Evolutionary conservation across 2,888 invertebrate species (phyloP).

Genomic region (Beris chalybata): DNA sequence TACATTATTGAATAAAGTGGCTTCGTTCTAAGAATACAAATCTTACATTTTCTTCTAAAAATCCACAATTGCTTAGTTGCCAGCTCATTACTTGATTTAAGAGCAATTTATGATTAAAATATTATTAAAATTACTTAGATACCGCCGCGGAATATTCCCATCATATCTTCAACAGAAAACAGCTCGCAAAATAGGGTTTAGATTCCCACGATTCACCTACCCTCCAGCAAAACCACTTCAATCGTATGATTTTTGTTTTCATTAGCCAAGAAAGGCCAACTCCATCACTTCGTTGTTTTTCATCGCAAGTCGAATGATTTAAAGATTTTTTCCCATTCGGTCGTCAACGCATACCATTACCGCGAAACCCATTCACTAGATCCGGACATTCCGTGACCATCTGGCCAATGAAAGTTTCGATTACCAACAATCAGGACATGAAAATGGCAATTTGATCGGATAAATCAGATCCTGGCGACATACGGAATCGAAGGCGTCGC

Average conservation of each 20-base stretch:
- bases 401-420: slow-evolving; percentile 27
- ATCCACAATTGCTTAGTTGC: no score
- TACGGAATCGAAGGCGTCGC: slow-evolving; percentile 14
- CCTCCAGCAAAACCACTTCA: slow-evolving; percentile 12
- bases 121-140: no score
- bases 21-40: no score
- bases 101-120: no score
- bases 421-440: slow-evolving; percentile 2
- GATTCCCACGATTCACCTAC: slow-evolving; percentile 21
- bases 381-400: slow-evolving; percentile 28
- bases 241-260: neutral
- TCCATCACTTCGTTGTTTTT: slow-evolving; percentile 1
- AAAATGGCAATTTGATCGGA: slow-evolving; percentile 6
- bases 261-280: slow-evolving; percentile 15
- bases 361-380: slow-evolving; percentile 8
- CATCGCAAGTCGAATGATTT: slow-evolving; percentile 17
- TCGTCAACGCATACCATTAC: slow-evolving; percentile 15
- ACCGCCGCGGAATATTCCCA: no score
- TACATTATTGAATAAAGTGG: no score
- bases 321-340: slow-evolving; percentile 19
- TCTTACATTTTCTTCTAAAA: no score
- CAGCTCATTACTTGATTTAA: no score
- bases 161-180: no score
- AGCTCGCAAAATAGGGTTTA: no score
- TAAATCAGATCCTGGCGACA: slow-evolving; percentile 7